Evolutionary conservation across 2,113 vertebrate species (phyloP).

Genomic region (Petromus typicus): DNA sequence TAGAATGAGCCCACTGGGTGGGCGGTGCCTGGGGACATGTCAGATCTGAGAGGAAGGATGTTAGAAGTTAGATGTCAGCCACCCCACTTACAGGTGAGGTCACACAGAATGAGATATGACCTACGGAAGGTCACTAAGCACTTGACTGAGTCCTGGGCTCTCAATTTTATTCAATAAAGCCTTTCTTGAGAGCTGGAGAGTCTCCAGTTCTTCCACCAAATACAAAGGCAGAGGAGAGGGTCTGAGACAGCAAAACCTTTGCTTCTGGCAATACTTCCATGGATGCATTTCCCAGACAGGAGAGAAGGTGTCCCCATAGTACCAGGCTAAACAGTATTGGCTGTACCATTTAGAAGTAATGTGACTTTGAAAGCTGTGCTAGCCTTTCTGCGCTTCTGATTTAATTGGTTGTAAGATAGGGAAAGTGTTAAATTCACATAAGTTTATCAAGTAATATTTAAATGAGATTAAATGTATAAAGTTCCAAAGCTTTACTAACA

Average conservation of each 20-base stretch:
- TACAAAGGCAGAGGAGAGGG: neutral
- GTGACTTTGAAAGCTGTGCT: neutral
- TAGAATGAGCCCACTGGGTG: neutral
- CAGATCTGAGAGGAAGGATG: neutral
- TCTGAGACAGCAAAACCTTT: neutral
- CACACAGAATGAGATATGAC: neutral
- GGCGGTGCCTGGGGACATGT: neutral
- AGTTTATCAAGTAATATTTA: neutral
- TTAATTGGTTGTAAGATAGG: neutral
- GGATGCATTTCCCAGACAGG: neutral
- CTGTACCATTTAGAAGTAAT: neutral
- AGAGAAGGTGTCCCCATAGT: neutral
- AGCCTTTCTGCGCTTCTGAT: neutral
- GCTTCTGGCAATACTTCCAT: neutral
- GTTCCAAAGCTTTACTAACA: neutral
- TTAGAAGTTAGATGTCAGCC: neutral
- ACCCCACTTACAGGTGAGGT: neutral
- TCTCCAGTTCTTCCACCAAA: neutral
- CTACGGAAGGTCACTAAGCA: neutral
- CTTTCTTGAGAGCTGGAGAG: neutral
- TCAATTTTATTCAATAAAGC: neutral
- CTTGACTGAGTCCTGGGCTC: neutral
- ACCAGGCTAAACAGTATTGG: neutral
- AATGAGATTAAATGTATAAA: neutral
- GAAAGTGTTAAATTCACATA: neutral